phyloP scores from a whole-genome alignment of 2,888 invertebrate genomes.

The Troides aeacus region DNA sequence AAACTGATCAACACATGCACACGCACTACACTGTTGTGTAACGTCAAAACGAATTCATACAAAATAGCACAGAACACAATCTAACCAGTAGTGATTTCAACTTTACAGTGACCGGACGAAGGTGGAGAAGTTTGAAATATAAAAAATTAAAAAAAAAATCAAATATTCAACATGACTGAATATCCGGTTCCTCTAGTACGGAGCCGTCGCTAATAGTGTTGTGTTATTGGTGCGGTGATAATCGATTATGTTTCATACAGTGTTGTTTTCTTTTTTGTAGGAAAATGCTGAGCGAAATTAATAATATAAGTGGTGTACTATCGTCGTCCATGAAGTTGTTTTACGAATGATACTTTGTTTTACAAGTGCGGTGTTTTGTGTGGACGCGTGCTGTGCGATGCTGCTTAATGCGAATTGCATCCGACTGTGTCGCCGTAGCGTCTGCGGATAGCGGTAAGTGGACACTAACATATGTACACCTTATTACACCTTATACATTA shows the following conservation, averaged over 20 bases:
- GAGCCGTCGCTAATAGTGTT: conserved; percentile 53
- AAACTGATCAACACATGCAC: conserved; percentile 44
- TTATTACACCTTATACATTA: background rate
- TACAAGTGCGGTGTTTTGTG: conserved; percentile 72
- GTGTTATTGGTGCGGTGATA: conserved; percentile 59
- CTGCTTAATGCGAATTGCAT: conserved; percentile 53
- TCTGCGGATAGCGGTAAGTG: conserved; percentile 50
- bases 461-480: background rate
- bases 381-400: conserved; percentile 72
- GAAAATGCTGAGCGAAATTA: conserved; percentile 78
- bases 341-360: conserved; percentile 78
- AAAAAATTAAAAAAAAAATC: conserved; percentile 36
- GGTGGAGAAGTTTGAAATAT: conserved; percentile 73
- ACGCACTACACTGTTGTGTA: conserved; percentile 56
- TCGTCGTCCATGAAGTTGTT: conserved; percentile 77
- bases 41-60: conserved; percentile 55
- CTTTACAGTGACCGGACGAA: conserved; percentile 79
- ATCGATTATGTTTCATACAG: conserved; percentile 54
- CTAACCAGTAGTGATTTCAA: conserved; percentile 78
- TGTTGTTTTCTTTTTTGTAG: conserved; percentile 76
- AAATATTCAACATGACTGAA: conserved; percentile 42
- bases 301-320: conserved; percentile 79
- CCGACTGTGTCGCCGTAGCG: conserved; percentile 45
- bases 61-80: conserved; percentile 40
- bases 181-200: conserved; percentile 34